Evolutionary conservation across 2,888 invertebrate genomes (phyloP), one percentile per base, ranked within the genome.

Genomic region (Flexamia atlantica): DNA sequence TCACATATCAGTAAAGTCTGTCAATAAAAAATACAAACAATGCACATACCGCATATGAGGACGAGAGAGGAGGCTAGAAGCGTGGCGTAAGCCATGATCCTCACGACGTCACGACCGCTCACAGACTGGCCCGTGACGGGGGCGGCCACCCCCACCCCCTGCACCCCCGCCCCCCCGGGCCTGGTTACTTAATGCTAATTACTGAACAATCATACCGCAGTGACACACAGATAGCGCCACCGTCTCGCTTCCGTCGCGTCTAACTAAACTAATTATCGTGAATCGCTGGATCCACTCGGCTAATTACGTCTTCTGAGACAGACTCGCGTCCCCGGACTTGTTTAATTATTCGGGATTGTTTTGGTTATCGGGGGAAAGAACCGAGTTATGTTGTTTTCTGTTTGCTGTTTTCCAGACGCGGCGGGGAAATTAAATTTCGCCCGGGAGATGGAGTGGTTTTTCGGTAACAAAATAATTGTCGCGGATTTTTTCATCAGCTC

Each of bases 211-310:
- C 64, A 64, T 64, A 25, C 64, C 64, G 14, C 64, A 28, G 28
- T 30, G 25, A 64, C 64, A 64, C 30, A 23, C 64, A 28, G 64
- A 64, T 64, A 64, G 53, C 64, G 64, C 14, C 64, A 20, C 64
- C 28, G 57, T 57, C 57, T 9, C 30, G 20, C 53, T 53, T 64
- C 64, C 28, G 64, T 64, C 64, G 7, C 12, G 23, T 20, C 53
- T 46, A 23, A 28, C 64, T 30, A 64, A 64, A 64, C 64, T 64
- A 64, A 64, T 64, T 64, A 64, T 64, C 30, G 28, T 64, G 64
- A 64, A 64, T 64, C 64, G 64, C 20, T 20, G 17, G 30, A 28
- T 64, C 64, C 12, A 28, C 64, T 64, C 64, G 14, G 64, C 14
- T 28, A 64, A 64, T 64, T 64, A 64, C 53, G 53, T 23, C 17